Conservation (phyloP, 2,113 vertebrate species). For the Odobenus rosmarus region DNA sequence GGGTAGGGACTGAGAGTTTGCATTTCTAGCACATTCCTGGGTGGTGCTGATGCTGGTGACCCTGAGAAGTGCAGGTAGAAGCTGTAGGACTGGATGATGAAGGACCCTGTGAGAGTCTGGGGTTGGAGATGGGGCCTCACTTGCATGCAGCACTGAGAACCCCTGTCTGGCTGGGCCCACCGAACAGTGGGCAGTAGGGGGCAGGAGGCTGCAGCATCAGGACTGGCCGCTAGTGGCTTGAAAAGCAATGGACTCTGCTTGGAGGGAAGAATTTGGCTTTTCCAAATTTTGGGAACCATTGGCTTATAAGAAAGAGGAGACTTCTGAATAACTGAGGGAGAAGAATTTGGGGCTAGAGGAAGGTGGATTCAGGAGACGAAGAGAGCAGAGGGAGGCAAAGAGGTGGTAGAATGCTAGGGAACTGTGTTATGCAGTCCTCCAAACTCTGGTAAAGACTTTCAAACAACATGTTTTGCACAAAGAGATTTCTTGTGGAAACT, state of each 20-base stretch:
- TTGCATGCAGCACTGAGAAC: neutral
- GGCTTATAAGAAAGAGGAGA: neutral
- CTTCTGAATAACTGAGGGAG: neutral
- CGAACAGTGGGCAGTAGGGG: neutral
- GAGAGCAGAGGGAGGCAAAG: neutral
- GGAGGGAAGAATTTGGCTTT: neutral
- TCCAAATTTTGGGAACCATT: neutral
- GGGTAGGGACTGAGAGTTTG: neutral
- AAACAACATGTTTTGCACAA: neutral
- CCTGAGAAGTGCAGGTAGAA: neutral
- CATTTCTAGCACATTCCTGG: neutral
- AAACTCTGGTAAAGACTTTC: neutral
- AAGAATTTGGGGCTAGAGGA: neutral
- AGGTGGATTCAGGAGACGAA: neutral
- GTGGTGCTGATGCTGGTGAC: neutral
- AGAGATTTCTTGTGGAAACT: neutral
- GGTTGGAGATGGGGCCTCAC: neutral
- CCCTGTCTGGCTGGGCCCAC: neutral
- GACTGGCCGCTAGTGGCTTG: neutral
- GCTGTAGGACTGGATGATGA: neutral
- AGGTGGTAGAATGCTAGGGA: too few relatives aligned
- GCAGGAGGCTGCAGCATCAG: neutral
- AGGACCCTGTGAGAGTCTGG: neutral
- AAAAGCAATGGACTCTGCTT: neutral
- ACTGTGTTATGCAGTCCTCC: neutral